Conservation (phyloP, 1,140 invertebrate species). For the Augochlora pura region DNA sequence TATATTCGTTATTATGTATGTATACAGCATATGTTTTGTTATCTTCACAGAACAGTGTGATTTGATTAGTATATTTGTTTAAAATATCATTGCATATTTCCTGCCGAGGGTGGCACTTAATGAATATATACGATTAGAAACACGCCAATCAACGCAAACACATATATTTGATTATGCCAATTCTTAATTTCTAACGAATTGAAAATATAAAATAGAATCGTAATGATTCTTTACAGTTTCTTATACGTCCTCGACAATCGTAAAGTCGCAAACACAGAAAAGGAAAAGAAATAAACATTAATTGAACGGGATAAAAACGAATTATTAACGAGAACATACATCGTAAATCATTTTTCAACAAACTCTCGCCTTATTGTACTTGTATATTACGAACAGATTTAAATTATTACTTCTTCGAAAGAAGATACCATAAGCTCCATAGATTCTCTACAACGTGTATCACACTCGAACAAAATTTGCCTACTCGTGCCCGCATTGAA, state of each 20-base stretch:
- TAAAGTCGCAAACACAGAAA: neutral
- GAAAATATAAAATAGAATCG: neutral
- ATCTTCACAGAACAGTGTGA: too few species aligned
- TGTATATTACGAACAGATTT: neutral
- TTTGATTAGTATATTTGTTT: too few species aligned
- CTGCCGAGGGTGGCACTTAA: neutral
- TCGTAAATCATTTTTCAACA: neutral
- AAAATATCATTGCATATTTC: too few species aligned
- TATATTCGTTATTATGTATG: too few species aligned
- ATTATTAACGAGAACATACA: too few species aligned
- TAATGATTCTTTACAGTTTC: slow-evolving; percentile 30
- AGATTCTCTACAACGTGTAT: neutral
- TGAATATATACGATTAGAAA: neutral
- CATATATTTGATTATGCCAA: neutral
- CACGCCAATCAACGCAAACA: neutral
- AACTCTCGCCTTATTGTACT: slow-evolving; percentile 12
- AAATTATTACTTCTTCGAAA: neutral
- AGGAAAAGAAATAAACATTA: slow-evolving; percentile 18
- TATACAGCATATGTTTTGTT: too few species aligned
- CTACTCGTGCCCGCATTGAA: neutral
- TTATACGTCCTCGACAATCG: slow-evolving; percentile 11
- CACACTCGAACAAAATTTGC: neutral
- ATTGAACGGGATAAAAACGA: too few species aligned
- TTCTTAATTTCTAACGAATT: neutral
- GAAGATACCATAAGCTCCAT: neutral